Evolutionary conservation across 2,888 invertebrate genomes (phyloP).

Genomic region (Napeogenes inachia): DNA sequence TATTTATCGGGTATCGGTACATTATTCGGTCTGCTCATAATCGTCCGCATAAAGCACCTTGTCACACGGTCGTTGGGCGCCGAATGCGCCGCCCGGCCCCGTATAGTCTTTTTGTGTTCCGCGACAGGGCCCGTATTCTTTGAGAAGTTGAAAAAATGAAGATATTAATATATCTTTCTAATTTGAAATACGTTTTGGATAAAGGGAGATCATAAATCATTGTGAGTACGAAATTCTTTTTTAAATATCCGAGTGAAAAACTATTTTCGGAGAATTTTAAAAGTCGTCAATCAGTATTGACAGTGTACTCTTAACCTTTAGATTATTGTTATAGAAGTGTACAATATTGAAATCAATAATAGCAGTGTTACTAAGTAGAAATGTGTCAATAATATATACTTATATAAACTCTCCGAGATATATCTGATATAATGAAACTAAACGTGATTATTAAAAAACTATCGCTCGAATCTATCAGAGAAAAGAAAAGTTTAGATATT

Average conservation of each 20-base stretch:
- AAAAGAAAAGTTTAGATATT: slow-evolving; percentile 26
- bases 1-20: slow-evolving; percentile 77
- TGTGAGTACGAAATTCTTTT: slow-evolving; percentile 60
- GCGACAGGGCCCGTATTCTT: slow-evolving; percentile 67
- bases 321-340: slow-evolving; percentile 3
- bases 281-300: slow-evolving; percentile 53
- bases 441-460: too few species aligned
- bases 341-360: neutral
- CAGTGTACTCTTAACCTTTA: slow-evolving; percentile 4
- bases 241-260: slow-evolving; percentile 65
- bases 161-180: slow-evolving; percentile 78
- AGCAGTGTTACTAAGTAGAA: too few species aligned
- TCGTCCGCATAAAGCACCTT: slow-evolving; percentile 77
- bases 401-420: too few species aligned
- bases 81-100: slow-evolving; percentile 67
- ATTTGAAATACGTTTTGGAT: slow-evolving; percentile 76
- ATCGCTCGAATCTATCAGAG: neutral
- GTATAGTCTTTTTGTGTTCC: slow-evolving; percentile 68
- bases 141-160: slow-evolving; percentile 76
- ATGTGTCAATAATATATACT: too few species aligned
- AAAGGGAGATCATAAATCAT: slow-evolving; percentile 75
- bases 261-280: slow-evolving; percentile 62
- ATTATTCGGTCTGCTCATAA: slow-evolving; percentile 76
- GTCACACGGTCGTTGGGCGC: slow-evolving; percentile 77
- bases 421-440: too few species aligned